Conservation (phyloP, 2,797 vertebrate species). For the Columba guinea region DNA sequence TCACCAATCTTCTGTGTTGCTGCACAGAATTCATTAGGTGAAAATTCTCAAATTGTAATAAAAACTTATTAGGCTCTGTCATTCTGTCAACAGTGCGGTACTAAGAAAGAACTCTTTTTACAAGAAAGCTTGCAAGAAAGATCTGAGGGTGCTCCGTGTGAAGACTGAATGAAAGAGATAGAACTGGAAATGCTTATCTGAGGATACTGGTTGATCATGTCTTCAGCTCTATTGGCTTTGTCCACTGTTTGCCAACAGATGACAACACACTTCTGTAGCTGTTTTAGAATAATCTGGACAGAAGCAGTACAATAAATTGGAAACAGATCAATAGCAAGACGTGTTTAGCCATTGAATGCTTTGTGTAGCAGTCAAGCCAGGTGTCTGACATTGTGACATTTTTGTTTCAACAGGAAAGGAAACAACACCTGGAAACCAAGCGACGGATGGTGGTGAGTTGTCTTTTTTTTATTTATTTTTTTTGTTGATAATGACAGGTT, state of each 20-base stretch:
- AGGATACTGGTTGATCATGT: not conserved
- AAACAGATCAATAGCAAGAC: conserved; percentile 45
- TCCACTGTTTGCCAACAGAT: not conserved
- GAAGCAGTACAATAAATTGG: conserved; percentile 44
- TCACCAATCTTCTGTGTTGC: not conserved
- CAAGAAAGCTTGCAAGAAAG: not conserved
- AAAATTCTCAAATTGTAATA: not conserved
- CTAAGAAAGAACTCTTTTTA: not conserved
- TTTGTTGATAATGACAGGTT: not conserved
- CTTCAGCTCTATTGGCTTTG: conserved; percentile 5
- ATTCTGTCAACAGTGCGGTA: not conserved
- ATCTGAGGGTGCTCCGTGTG: not conserved
- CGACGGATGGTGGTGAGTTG: not conserved
- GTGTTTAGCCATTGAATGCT: conserved; percentile 23
- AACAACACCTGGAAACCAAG: conserved; percentile 28
- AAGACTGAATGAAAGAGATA: not conserved
- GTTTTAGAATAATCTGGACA: conserved; percentile 57
- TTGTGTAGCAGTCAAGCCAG: conserved; percentile 33
- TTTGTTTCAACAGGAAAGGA: conserved; percentile 53
- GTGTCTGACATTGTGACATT: conserved; percentile 41
- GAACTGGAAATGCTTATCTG: not conserved
- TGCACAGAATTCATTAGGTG: not conserved
- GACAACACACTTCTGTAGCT: not conserved
- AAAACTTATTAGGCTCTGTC: not conserved
- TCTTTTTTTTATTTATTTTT: not conserved